Conservation (phyloP, 1,140 invertebrate genomes). For the Lepidurus apus region DNA sequence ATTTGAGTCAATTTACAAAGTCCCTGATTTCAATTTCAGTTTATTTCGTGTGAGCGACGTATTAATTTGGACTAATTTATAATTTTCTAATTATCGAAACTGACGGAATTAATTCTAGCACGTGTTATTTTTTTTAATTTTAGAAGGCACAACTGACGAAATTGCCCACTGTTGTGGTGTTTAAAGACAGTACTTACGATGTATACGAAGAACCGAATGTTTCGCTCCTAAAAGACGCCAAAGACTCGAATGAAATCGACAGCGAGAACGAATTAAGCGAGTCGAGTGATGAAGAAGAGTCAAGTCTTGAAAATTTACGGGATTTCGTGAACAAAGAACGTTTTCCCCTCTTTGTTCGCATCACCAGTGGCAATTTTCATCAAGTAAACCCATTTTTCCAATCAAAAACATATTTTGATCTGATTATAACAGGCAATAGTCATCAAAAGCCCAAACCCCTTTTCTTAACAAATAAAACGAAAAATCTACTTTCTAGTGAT, state of each 20-base stretch:
- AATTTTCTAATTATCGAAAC: no score
- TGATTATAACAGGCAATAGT: no score
- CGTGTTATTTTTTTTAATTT: constrained; percentile 26
- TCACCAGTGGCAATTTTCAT: constrained; percentile 75
- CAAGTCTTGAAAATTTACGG: constrained; percentile 52
- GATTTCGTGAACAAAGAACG: constrained; percentile 86
- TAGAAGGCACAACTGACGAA: constrained; percentile 33
- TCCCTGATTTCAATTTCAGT: no score
- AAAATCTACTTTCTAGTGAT: no score
- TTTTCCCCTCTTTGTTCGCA: constrained; percentile 83
- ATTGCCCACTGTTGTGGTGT: constrained; percentile 68
- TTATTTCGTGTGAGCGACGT: no score
- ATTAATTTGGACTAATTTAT: no score
- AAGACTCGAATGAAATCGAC: constrained; percentile 1
- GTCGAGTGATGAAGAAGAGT: constrained; percentile 50
- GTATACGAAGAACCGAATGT: constrained; percentile 58
- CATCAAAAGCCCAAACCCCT: no score
- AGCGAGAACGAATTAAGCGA: constrained; percentile 27
- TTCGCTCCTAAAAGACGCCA: not conserved
- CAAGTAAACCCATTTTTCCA: constrained; percentile 51
- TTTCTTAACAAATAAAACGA: no score
- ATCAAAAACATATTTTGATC: not conserved
- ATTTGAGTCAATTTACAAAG: not conserved
- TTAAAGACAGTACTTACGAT: constrained; percentile 68
- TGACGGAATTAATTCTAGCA: not conserved